phyloP scores from a whole-genome alignment of 2,888 invertebrate genomes.

The Acanthosepion pharaonis region DNA sequence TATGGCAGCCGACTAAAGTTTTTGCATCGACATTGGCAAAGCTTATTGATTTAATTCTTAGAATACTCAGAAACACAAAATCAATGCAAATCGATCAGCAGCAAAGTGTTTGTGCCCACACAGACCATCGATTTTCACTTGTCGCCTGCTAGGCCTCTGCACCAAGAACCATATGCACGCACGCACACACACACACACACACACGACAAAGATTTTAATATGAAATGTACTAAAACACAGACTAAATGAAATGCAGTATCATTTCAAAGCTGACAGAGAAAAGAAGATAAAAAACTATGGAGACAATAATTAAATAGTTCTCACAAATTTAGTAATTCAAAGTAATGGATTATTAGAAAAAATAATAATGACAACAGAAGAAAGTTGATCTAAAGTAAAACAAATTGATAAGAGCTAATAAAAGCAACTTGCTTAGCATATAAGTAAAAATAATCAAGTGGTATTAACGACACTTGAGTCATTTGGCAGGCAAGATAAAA shows the following conservation, averaged over 20 bases:
- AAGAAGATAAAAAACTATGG: neutral
- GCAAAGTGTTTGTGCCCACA: conserved; percentile 33
- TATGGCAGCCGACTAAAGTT: conserved; percentile 1
- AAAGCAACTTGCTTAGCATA: neutral
- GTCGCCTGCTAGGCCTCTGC: conserved; percentile 33
- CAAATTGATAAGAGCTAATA: neutral
- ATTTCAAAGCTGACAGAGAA: neutral
- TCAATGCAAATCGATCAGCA: conserved; percentile 14
- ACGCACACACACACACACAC: neutral
- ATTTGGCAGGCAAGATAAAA: neutral
- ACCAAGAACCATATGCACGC: neutral
- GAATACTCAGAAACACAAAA: conserved; percentile 20
- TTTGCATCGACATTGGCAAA: conserved; percentile 33
- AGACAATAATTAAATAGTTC: neutral
- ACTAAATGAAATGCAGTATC: neutral
- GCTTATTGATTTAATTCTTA: conserved; percentile 33
- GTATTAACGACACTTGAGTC: neutral
- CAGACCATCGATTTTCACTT: conserved; percentile 33
- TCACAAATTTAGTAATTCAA: neutral
- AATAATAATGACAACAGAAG: neutral
- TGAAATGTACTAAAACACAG: conserved; percentile 33
- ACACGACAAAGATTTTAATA: neutral
- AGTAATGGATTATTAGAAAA: neutral
- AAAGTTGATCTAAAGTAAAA: neutral
- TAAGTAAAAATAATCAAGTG: neutral